phyloP scores from a whole-genome alignment of 2,888 invertebrate species.

The Lamellibrachia columna region DNA sequence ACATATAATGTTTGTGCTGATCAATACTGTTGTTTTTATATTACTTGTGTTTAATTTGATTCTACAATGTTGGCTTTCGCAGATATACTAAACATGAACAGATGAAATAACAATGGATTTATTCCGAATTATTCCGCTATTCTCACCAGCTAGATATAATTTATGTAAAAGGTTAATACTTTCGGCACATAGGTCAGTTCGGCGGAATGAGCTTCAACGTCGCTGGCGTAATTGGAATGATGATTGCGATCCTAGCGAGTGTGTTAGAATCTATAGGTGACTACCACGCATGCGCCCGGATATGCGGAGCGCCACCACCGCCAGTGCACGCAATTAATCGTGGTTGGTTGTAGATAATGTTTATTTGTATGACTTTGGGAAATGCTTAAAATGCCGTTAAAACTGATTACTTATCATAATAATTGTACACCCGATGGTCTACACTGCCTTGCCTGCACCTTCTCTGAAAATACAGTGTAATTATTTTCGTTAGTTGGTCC shows the following conservation, averaged over 20 bases:
- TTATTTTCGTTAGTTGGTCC: neutral
- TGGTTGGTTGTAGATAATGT: neutral
- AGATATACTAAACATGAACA: too few species aligned
- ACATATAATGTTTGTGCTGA: too few species aligned
- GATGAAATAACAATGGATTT: too few species aligned
- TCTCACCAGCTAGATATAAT: neutral
- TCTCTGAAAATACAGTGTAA: neutral
- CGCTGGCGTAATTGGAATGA: conserved; percentile 58
- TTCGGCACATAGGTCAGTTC: conserved; percentile 55
- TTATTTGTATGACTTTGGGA: neutral
- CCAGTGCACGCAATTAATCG: neutral
- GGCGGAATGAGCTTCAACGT: conserved; percentile 60
- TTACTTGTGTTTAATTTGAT: too few species aligned
- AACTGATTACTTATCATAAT: neutral
- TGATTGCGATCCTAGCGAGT: conserved; percentile 57
- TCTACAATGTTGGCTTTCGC: too few species aligned
- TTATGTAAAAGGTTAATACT: neutral
- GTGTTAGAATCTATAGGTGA: conserved; percentile 75
- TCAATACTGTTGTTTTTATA: too few species aligned
- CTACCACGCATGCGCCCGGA: conserved; percentile 70
- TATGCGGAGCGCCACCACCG: conserved; percentile 1
- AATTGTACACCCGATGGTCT: neutral
- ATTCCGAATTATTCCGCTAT: too few species aligned
- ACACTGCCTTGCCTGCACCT: too few species aligned
- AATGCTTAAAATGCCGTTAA: neutral